Conservation (phyloP, 2,888 invertebrate genomes). For the Zele albiditarsus region DNA sequence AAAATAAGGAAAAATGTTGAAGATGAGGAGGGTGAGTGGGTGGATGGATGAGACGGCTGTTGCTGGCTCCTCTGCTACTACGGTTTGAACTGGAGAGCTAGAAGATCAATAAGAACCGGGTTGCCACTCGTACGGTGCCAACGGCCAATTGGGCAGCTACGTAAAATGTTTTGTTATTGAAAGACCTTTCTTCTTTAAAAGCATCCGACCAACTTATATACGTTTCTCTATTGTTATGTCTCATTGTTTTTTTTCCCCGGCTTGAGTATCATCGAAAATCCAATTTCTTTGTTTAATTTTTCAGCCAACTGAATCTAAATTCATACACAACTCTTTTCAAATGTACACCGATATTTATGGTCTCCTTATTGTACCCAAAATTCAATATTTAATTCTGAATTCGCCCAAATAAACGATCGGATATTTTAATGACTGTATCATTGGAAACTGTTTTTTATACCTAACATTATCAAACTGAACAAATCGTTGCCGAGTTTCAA, state of each 20-base stretch:
- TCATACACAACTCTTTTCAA: not conserved
- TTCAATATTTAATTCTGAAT: not conserved
- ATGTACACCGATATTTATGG: not conserved
- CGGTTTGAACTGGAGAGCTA: slow-evolving; percentile 40
- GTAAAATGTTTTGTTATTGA: slow-evolving; percentile 20
- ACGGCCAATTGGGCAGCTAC: slow-evolving; percentile 43
- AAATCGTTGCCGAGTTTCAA: not conserved
- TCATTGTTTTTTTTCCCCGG: not conserved
- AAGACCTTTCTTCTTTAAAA: not conserved
- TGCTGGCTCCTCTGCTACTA: slow-evolving; percentile 30
- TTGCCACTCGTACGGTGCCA: slow-evolving; percentile 50
- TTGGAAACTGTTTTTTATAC: too few species aligned
- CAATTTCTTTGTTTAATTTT: not conserved
- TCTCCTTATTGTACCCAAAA: not conserved
- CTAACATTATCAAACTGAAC: not conserved
- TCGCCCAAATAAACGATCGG: not conserved
- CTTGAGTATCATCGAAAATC: not conserved
- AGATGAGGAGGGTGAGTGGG: not conserved
- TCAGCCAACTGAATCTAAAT: not conserved
- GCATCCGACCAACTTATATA: too few species aligned
- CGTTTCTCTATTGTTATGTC: too few species aligned
- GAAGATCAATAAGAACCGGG: slow-evolving; percentile 59
- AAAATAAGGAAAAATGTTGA: slow-evolving; percentile 1
- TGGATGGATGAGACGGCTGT: slow-evolving; percentile 57
- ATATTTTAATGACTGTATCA: too few species aligned